Percentiles rank a stretch among this genome's conserved stretches.
phyloP scores from a whole-genome alignment of 92 coral and sea anemone genomes.

The Porites lobata region DNA sequence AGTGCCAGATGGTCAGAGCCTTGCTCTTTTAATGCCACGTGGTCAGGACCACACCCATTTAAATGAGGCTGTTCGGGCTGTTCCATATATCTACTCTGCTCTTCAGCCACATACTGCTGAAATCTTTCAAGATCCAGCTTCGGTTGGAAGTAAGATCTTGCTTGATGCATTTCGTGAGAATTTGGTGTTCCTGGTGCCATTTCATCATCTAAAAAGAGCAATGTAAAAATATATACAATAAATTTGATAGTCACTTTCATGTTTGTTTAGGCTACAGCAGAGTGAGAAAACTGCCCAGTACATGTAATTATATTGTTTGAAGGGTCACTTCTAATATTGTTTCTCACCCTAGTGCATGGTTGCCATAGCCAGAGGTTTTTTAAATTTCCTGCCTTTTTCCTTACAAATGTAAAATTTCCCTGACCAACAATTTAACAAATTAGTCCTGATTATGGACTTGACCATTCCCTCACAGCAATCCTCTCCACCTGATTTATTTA shows the following conservation, averaged over 20 bases:
- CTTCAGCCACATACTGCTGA: conserved; percentile 76
- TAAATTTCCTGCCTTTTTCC: no score
- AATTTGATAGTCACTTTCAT: neutral
- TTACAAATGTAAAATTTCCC: no score
- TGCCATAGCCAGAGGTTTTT: no score
- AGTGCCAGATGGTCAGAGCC: neutral
- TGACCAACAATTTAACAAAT: no score
- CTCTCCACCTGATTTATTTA: no score
- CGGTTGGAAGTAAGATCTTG: conserved; percentile 71
- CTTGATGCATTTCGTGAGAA: neutral
- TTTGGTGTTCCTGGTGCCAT: conserved; percentile 21
- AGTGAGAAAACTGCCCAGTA: no score
- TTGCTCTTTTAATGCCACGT: neutral
- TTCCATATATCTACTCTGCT: conserved; percentile 46
- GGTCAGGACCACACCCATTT: conserved; percentile 4
- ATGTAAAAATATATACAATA: neutral
- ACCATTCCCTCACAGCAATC: no score
- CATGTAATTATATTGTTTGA: no score
- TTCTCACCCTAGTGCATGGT: no score
- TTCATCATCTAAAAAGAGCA: neutral
- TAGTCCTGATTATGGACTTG: no score
- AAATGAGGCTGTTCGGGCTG: neutral
- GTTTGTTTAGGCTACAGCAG: no score
- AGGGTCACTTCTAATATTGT: no score
- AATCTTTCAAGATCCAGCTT: conserved; percentile 85